Evolutionary conservation across 2,113 vertebrate species (phyloP).

Genomic region (Oenanthe oenanthe): DNA sequence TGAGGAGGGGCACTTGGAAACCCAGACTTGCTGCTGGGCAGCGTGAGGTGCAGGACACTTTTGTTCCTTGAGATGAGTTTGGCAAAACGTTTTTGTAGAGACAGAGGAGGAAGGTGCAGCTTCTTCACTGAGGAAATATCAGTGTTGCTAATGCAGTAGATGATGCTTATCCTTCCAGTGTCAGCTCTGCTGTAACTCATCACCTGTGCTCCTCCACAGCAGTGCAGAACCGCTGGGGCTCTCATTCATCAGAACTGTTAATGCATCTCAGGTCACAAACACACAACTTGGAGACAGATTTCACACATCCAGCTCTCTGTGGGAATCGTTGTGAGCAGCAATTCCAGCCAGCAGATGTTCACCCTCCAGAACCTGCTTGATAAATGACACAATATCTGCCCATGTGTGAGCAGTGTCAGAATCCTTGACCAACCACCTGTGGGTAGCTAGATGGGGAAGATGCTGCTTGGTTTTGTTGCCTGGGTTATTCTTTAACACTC

Average conservation of each 20-base stretch:
- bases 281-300: not conserved
- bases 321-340: not conserved
- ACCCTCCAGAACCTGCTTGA: not conserved
- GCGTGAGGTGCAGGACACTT: not conserved
- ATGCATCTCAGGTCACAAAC: slow-evolving; percentile 2
- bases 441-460: not conserved
- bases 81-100: not conserved
- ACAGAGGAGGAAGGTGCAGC: not conserved
- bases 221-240: not conserved
- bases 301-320: not conserved
- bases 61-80: not conserved
- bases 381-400: not conserved
- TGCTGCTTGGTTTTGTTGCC: not conserved
- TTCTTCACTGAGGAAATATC: not conserved
- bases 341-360: slow-evolving; percentile 1
- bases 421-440: not conserved
- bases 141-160: not conserved
- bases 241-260: slow-evolving; percentile 36
- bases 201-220: not conserved
- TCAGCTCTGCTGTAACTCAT: not conserved
- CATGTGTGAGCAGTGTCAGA: not conserved
- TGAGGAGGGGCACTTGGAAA: not conserved
- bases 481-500: not conserved
- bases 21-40: not conserved
- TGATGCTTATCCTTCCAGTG: not conserved